These are phyloP conservation scores for Amphibalanus amphitrite DNA, from an alignment of 1,140 invertebrate species.

Conservation along the genomic window DNA sequence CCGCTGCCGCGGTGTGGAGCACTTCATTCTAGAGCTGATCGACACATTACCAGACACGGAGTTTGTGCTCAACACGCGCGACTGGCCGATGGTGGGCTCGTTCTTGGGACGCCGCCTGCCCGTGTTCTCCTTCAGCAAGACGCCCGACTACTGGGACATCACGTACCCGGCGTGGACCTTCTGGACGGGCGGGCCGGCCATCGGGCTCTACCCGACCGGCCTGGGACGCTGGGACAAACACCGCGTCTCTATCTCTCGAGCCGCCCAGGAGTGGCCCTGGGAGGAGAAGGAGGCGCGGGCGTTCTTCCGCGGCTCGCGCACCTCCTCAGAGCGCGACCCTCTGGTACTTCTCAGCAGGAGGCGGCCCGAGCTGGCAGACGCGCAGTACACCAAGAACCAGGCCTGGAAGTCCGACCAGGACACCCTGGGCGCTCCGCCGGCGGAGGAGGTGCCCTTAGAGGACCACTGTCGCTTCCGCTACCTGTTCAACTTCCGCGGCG, in stretches of 20 bases:
- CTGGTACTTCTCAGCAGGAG: conserved; percentile 68
- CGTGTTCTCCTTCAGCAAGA: conserved; percentile 89
- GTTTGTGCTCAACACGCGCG: conserved; percentile 70
- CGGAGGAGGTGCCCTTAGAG: conserved; percentile 71
- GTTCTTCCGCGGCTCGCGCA: conserved; percentile 88
- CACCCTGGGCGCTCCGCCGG: conserved; percentile 62
- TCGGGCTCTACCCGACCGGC: conserved; percentile 74
- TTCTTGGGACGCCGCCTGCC: conserved; percentile 45
- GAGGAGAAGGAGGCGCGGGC: conserved; percentile 49
- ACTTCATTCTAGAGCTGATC: conserved; percentile 51
- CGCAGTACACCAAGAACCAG: conserved; percentile 94
- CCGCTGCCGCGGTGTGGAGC: conserved; percentile 75
- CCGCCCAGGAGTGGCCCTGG: conserved; percentile 53
- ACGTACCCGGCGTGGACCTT: conserved; percentile 96
- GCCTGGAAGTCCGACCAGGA: conserved; percentile 90
- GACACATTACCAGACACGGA: conserved; percentile 63
- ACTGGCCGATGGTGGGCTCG: conserved; percentile 71
- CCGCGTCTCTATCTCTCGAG: conserved; percentile 46
- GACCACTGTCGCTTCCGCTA: conserved; percentile 83
- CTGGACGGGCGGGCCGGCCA: conserved; percentile 93
- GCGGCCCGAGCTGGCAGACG: conserved; percentile 53
- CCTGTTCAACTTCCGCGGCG: conserved; percentile 89
- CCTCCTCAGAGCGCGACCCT: conserved; percentile 72
- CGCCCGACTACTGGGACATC: conserved; percentile 67
- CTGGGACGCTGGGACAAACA: conserved; percentile 82